These are phyloP conservation scores for Litocranius walleri DNA, from an alignment of 2,113 vertebrate species.

Conservation along the genomic window DNA sequence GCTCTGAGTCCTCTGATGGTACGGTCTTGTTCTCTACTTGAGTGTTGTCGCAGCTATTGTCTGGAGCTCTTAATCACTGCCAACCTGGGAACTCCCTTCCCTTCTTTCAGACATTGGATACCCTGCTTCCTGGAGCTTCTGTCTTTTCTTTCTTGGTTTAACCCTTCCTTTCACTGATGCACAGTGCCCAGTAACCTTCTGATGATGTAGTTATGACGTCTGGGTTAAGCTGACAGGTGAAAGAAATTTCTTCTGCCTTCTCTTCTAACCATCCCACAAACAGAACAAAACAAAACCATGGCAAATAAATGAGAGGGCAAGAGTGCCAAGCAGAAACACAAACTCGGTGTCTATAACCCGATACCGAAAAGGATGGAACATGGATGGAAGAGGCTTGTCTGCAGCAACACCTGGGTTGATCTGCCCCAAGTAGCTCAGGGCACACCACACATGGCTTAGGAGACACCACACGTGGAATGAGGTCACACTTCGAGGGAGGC, in stretches of 20 bases:
- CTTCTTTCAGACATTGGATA: not conserved
- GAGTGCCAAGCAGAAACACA: not conserved
- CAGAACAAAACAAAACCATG: too few relatives aligned
- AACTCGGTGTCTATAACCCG: not conserved
- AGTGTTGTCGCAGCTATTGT: not conserved
- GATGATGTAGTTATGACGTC: not conserved
- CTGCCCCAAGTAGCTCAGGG: not conserved
- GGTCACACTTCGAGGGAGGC: not conserved
- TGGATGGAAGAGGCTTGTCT: not conserved
- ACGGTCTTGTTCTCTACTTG: not conserved
- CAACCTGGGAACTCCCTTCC: not conserved
- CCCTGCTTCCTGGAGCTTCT: not conserved
- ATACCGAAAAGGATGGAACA: not conserved
- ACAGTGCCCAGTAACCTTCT: not conserved
- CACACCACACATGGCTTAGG: not conserved
- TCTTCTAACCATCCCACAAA: not conserved
- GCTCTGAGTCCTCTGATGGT: too few relatives aligned
- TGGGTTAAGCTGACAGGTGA: not conserved
- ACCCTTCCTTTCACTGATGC: not conserved
- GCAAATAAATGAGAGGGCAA: not conserved
- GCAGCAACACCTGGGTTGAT: fast-evolving
- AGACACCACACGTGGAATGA: not conserved
- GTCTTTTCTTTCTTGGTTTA: not conserved
- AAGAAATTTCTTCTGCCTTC: not conserved
- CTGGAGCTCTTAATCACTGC: not conserved